These are phyloP conservation scores for Gadus macrocephalus DNA, from an alignment of 2,113 vertebrate genomes.

Conservation along the genomic window DNA sequence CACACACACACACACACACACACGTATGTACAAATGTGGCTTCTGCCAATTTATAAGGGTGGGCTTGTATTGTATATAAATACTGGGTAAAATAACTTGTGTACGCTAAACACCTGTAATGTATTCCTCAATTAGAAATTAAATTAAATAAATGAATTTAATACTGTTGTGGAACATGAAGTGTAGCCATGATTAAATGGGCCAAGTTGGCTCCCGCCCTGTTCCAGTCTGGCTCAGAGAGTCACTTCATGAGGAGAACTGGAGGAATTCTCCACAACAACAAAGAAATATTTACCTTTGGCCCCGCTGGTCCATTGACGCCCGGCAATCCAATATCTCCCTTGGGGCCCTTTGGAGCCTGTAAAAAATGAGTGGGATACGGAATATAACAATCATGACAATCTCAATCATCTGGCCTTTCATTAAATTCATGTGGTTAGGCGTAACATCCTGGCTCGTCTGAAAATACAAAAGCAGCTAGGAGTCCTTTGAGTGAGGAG, in stretches of 20 bases:
- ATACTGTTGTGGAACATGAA: no score
- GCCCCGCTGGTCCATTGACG: slow-evolving; percentile 71
- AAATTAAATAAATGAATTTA: no score
- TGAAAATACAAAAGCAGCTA: no score
- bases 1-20: no score
- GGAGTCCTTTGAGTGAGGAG: no score
- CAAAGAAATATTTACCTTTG: slow-evolving; percentile 57
- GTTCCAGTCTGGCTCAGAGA: background rate
- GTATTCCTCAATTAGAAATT: no score
- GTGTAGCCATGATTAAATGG: no score
- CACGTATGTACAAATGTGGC: background rate
- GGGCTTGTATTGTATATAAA: background rate
- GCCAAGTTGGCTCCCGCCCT: no score
- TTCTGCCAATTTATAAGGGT: background rate
- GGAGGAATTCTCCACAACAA: no score
- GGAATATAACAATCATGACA: background rate
- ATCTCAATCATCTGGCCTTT: background rate
- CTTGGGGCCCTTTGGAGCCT: slow-evolving; percentile 84
- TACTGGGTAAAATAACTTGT: background rate
- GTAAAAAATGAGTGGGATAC: background rate
- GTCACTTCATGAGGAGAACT: background rate
- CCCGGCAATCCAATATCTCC: slow-evolving; percentile 81
- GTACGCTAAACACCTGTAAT: no score
- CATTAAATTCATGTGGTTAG: no score
- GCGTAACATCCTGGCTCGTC: no score